phyloP scores from a whole-genome alignment of 2,888 invertebrate genomes.

The Machimus atricapillus region DNA sequence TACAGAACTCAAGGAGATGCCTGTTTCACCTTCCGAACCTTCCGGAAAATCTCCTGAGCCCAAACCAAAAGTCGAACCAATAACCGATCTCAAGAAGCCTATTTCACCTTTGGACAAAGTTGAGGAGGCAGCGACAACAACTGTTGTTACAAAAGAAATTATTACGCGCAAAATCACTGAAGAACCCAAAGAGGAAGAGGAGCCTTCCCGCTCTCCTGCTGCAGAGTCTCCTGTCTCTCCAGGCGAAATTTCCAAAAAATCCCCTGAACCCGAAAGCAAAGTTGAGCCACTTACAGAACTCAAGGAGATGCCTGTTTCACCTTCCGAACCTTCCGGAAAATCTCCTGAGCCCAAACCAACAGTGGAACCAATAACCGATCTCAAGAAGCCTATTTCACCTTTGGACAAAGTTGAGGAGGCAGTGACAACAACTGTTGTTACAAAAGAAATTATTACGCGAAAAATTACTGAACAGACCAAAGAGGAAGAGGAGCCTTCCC shows the following conservation, averaged over 20 bases:
- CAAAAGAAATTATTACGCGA: background rate
- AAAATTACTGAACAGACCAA: background rate
- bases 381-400: background rate
- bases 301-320: too few relatives aligned
- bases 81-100: background rate
- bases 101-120: background rate
- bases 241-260: too few relatives aligned
- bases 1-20: too few relatives aligned
- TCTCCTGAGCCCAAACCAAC: too few relatives aligned
- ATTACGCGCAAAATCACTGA: background rate
- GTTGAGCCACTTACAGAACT: too few relatives aligned
- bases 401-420: background rate
- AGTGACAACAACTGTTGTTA: background rate
- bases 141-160: background rate
- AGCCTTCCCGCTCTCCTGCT: background rate
- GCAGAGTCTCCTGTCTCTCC: too few relatives aligned
- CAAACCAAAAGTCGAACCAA: too few relatives aligned
- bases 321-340: too few relatives aligned
- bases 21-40: too few relatives aligned
- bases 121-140: too few relatives aligned
- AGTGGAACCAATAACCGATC: too few relatives aligned
- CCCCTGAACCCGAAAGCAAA: too few relatives aligned
- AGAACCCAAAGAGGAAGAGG: background rate
- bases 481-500: background rate
- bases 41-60: background rate